phyloP scores from a whole-genome alignment of 2,888 invertebrate species.

The Parascotia fuliginaria region DNA sequence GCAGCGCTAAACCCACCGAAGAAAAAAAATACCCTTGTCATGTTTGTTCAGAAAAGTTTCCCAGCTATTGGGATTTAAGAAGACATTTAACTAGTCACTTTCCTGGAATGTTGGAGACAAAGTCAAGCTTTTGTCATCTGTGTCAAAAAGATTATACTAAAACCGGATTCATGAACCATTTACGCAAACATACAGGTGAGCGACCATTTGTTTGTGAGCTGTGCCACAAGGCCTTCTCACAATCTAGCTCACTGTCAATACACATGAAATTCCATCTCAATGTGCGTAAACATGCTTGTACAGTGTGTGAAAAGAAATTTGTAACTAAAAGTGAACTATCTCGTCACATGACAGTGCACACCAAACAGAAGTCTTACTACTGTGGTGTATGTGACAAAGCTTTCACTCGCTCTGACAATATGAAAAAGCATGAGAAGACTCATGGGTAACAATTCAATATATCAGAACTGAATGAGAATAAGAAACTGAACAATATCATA shows the following conservation, averaged over 20 bases:
- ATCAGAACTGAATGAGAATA: conserved; percentile 41
- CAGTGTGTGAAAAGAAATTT: conserved; percentile 84
- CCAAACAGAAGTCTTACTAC: conserved; percentile 83
- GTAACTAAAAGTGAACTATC: conserved; percentile 84
- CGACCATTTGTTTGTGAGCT: conserved; percentile 83
- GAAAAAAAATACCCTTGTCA: conserved; percentile 83
- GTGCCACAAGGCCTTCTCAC: conserved; percentile 82
- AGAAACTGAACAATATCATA: conserved; percentile 45
- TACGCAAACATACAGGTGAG: conserved; percentile 82
- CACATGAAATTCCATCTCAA: conserved; percentile 85
- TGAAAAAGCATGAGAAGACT: conserved; percentile 85
- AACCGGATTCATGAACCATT: conserved; percentile 84
- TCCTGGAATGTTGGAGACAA: conserved; percentile 83
- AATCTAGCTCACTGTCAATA: conserved; percentile 82
- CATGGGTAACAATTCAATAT: conserved; percentile 68
- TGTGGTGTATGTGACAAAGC: conserved; percentile 84
- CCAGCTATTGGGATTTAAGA: conserved; percentile 81
- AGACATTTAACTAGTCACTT: conserved; percentile 83
- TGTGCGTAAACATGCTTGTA: conserved; percentile 83
- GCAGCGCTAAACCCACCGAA: conserved; percentile 77
- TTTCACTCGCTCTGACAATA: conserved; percentile 83
- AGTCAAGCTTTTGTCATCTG: conserved; percentile 83
- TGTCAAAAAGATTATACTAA: conserved; percentile 84
- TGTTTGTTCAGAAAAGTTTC: conserved; percentile 81
- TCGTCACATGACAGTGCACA: conserved; percentile 84